Evolutionary conservation across 2,888 invertebrate genomes (phyloP), one percentile per base, ranked within the genome.

Genomic region (Antitype chi): DNA sequence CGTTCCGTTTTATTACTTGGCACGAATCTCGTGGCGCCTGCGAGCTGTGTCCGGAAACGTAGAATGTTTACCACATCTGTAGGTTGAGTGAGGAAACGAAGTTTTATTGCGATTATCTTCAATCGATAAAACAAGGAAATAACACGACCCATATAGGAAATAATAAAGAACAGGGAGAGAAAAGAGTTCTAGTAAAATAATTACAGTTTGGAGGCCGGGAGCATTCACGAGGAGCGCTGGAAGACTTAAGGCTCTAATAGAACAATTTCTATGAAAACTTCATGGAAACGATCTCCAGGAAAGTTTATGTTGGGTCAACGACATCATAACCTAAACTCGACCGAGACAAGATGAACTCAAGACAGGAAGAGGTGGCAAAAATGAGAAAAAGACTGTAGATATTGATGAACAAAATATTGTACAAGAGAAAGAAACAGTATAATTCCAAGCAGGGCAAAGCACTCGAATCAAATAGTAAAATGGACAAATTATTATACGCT

Each of bases 1-100:
- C 15, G 53, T 68, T 63, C 63, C 66, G 59, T 74, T 85, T 80
- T 86, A 80, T 80, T 49, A 53, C 59, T 80, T 84, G 73, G 60
- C 78, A 77, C 69, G 67, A 59, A 81, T 81, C 38, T 53, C 67
- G 47, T 72, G 77, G 74, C 64, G 79, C 63, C 74, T 74, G 62
- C 57, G 66, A 59, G n/a, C 28, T 59, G 57, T 47, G 43, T 66
- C 78, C 69, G 78, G 73, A 73, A 64, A 78, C 25, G 23, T 69
- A 32, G 62, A 62, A 62, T 79, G 62, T 78, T 68, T 71, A 74
- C 55, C 52, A 70, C 63, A 38, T 53, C 38, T 78, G 47, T 47
- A 32, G 2, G n/a, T 1, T 38, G 23, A 17, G 47, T 55, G 47
- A 80, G 23, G 15, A 57, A 68, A 68, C 62, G 47, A 32, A 20